A percentile compares a stretch with the other conserved stretches of the same genome.
These are phyloP conservation scores for Amphipoea oculea DNA, from an alignment of 2,888 invertebrate species.

Conservation along the genomic window DNA sequence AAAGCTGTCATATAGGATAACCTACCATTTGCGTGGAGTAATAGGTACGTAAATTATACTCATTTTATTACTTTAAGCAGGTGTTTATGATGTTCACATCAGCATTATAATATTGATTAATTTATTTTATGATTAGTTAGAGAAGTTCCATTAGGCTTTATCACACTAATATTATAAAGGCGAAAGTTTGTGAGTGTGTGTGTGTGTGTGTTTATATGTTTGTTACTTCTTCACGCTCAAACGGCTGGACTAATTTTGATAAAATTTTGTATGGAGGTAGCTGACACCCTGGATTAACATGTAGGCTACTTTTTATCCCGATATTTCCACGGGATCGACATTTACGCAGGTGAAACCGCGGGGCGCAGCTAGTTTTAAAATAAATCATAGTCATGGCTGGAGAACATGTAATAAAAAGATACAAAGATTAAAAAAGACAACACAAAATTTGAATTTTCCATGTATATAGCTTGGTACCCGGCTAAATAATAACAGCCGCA, in stretches of 20 bases:
- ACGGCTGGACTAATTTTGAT: no score
- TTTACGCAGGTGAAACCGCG: no score
- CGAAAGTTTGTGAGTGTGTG: no score
- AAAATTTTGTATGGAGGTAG: no score
- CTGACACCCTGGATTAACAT: no score
- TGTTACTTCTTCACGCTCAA: no score
- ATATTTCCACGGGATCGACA: no score
- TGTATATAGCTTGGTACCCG: no score
- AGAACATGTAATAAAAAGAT: not conserved
- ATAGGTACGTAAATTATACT: slow-evolving; percentile 9
- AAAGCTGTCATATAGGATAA: slow-evolving; percentile 38
- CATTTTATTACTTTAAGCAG: slow-evolving; percentile 1
- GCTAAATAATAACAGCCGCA: no score
- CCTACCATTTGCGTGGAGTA: slow-evolving; percentile 10
- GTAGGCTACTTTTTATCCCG: no score
- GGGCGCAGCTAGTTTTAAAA: not conserved
- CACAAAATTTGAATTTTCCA: not conserved
- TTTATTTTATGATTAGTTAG: not conserved
- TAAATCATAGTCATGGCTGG: not conserved
- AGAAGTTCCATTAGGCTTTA: not conserved
- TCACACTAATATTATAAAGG: not conserved
- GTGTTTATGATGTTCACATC: not conserved
- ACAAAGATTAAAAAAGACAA: not conserved
- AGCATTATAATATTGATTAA: not conserved
- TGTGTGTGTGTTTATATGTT: no score